Conservation (phyloP, 2,113 vertebrate species). For the Piaya cayana region DNA sequence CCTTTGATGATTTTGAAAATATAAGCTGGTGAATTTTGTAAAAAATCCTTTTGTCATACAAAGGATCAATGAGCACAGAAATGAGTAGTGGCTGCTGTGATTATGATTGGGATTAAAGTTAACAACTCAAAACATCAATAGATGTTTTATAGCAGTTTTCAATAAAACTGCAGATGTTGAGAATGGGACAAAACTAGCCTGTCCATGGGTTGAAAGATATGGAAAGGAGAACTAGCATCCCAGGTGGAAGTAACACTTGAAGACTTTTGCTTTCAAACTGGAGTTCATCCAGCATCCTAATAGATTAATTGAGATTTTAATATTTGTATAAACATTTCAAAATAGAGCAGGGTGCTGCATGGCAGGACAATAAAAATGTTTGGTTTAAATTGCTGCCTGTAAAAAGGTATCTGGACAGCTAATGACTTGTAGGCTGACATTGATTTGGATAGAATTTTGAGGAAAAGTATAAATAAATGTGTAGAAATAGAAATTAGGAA, state of each 20-base stretch:
- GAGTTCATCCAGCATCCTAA: not conserved
- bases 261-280: not conserved
- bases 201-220: not conserved
- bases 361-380: not conserved
- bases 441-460: not conserved
- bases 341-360: not conserved
- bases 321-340: not conserved
- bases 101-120: not conserved
- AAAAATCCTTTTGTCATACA: not conserved
- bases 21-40: not conserved
- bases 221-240: not conserved
- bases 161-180: not conserved
- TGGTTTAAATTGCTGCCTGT: not conserved
- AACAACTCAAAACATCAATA: not conserved
- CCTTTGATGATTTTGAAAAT: not conserved
- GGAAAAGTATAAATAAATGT: not conserved
- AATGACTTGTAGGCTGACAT: not conserved
- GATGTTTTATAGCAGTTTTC: not conserved
- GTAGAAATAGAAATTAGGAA: not conserved
- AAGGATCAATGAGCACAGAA: not conserved
- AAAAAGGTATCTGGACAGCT: not conserved
- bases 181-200: not conserved
- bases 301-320: not conserved
- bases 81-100: not conserved
- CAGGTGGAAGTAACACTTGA: not conserved